These are phyloP conservation scores for Nomada fucata DNA, from an alignment of 2,888 invertebrate genomes.

Conservation along the genomic window DNA sequence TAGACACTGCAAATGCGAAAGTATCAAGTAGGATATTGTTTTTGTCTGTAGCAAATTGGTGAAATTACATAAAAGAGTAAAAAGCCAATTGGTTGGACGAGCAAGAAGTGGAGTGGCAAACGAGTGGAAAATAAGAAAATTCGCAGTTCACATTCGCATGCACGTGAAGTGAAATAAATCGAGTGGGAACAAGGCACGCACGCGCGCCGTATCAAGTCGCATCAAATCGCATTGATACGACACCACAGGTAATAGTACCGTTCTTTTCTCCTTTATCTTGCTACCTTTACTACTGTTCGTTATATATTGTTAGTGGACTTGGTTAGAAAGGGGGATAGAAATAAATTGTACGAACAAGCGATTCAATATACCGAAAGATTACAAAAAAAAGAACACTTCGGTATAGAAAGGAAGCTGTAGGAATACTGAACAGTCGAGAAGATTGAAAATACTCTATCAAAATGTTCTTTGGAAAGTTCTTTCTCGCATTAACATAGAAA, in stretches of 20 bases:
- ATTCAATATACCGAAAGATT: neutral
- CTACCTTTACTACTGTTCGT: neutral
- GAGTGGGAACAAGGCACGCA: neutral
- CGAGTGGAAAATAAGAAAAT: neutral
- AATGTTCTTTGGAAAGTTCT: neutral
- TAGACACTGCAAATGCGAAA: neutral
- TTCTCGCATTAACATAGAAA: neutral
- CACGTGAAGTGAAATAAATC: too few relatives aligned
- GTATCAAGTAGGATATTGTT: neutral
- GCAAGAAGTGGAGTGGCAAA: neutral
- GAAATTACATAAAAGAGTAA: neutral
- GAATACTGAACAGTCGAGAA: too few relatives aligned
- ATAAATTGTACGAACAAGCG: neutral
- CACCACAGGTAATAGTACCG: constrained; percentile 16
- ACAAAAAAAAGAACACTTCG: too few relatives aligned
- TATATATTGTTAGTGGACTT: too few relatives aligned
- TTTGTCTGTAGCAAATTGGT: neutral
- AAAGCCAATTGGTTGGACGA: neutral
- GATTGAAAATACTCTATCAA: too few relatives aligned
- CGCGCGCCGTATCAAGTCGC: neutral
- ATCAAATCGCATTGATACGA: constrained; percentile 9
- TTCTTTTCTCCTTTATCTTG: neutral
- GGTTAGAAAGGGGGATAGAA: neutral
- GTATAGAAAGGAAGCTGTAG: too few relatives aligned
- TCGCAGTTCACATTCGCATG: neutral